phyloP scores from a whole-genome alignment of 2,797 vertebrate species.

The Enteromius unitaeniatus region DNA sequence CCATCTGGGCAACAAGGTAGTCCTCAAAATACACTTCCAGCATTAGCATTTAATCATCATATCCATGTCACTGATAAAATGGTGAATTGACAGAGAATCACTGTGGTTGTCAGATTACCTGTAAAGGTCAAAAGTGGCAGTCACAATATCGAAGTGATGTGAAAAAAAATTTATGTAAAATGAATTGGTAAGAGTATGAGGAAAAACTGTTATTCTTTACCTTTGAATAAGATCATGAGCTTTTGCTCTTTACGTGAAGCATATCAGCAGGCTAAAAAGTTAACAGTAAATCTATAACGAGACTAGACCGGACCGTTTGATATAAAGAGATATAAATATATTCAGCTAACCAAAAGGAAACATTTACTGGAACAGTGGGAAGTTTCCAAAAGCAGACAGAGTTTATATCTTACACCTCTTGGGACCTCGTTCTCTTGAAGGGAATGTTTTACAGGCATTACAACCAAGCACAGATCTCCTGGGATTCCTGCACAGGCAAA shows the following conservation, averaged over 20 bases:
- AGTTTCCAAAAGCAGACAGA: conserved; percentile 66
- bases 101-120: conserved; percentile 20
- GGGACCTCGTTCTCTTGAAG: conserved; percentile 69
- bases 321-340: conserved; percentile 58
- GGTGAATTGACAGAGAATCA: background rate
- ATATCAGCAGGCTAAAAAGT: conserved; percentile 40
- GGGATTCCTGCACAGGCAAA: conserved; percentile 73
- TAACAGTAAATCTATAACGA: conserved; percentile 50
- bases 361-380: conserved; percentile 67
- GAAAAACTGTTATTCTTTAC: conserved; percentile 34
- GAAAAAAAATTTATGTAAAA: conserved; percentile 8
- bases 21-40: background rate
- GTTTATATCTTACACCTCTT: conserved; percentile 71
- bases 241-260: conserved; percentile 44
- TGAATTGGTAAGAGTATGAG: conserved; percentile 11
- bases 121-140: conserved; percentile 26
- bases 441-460: conserved; percentile 78
- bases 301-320: conserved; percentile 47
- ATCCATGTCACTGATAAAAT: conserved; percentile 23
- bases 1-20: background rate
- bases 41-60: conserved; percentile 28
- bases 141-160: conserved; percentile 14
- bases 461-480: conserved; percentile 65
- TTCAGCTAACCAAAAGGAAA: conserved; percentile 59
- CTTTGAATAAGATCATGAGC: conserved; percentile 31